A percentile compares a stretch with the other conserved stretches of the same genome.
These are phyloP conservation scores for Erinaceus europaeus DNA, from an alignment of 2,113 vertebrate genomes.

Conservation along the genomic window DNA sequence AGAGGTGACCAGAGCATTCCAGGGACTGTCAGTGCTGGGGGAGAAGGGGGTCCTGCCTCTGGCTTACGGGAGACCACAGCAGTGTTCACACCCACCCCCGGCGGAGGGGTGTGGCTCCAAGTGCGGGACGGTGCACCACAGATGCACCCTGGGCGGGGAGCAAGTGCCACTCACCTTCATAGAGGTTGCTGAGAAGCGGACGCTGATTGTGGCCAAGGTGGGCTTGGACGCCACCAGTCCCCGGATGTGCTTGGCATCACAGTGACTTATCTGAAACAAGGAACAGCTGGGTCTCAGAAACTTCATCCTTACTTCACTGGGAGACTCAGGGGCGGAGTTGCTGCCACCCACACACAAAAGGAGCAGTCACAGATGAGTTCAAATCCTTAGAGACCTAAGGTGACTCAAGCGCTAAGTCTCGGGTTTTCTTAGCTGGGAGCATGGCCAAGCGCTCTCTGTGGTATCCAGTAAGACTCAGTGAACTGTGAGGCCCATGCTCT, in stretches of 20 bases:
- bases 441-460: not conserved
- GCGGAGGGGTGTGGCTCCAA: not conserved
- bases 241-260: slow-evolving; percentile 88
- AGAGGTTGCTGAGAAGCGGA: slow-evolving; percentile 87
- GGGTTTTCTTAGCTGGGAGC: not conserved
- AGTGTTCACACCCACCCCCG: not conserved
- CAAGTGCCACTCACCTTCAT: slow-evolving; percentile 88
- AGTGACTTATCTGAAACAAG: slow-evolving; percentile 89
- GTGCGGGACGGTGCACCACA: not conserved
- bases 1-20: not conserved
- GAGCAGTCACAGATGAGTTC: not conserved
- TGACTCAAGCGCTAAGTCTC: not conserved
- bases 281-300: slow-evolving; percentile 1
- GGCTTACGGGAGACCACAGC: not conserved
- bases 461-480: not conserved
- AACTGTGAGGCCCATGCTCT: not conserved
- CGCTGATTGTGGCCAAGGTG: slow-evolving; percentile 89
- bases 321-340: not conserved
- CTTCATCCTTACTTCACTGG: not conserved
- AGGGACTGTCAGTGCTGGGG: not conserved
- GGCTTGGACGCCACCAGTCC: slow-evolving; percentile 90
- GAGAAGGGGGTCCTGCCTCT: not conserved
- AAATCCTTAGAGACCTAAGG: not conserved
- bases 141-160: not conserved
- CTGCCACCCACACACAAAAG: not conserved